Evolutionary conservation across 2,888 invertebrate genomes (phyloP), one percentile per base, ranked within the genome.

Genomic region (Spilarctia lutea): DNA sequence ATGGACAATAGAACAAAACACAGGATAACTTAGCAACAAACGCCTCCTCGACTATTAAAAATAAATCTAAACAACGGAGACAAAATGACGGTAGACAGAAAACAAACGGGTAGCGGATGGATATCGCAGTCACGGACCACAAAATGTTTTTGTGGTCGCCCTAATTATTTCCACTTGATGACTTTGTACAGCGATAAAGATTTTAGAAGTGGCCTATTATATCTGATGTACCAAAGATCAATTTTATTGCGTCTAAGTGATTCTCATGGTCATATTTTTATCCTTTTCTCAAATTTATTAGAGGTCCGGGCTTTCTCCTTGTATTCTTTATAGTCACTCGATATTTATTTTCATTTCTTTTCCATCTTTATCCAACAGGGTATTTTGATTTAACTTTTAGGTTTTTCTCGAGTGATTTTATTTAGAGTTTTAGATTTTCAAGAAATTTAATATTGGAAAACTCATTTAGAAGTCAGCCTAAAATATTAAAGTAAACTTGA

Each of bases 161-260:
- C 91, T 94, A 94, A 94, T 94, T 94, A 94, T 94, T 94, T 94
- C 91, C 93, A 93, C 91, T 93, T 92, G 91, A 92, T 92, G 94
- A 91, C 89, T 92, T 90, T 89, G 75, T 79, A 80, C 86, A 68
- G 18, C 71, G 81, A 88, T 79, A 65, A 24, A 76, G 39, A 73
- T 35, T 30, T 83, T 91, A 79, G 91, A 92, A 86, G 84, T 35
- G 89, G 65, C 76, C 76, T 6, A 56, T 66, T n/a, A 35, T 42
- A 74, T 63, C 24, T 66, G 65, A 70, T 70, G 65, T 65, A 33
- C 65, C 48, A 16, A 13, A 56, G 35, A 56, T n/a, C n/a, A 56
- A 33, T 56, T 8, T 39, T 30, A 30, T 3, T 52, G 20, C 18
- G 33, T n/a, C 6, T 48, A 48, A 48, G 20, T 7, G 8, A 56